These are phyloP conservation scores for Malurus melanocephalus DNA, from an alignment of 2,113 vertebrate species.

Conservation along the genomic window DNA sequence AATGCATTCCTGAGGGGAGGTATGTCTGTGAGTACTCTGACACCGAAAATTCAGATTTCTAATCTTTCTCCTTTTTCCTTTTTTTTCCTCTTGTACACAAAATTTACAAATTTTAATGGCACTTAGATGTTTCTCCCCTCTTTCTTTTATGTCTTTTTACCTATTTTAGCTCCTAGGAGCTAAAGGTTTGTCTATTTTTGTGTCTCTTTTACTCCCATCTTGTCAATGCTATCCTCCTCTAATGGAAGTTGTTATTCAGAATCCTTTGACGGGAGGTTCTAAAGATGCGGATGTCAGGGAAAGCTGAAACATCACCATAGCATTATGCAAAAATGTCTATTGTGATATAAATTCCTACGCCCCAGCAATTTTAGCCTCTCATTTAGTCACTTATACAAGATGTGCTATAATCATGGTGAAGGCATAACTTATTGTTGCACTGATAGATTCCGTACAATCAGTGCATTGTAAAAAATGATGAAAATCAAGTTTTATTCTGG, in stretches of 20 bases:
- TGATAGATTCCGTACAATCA: constrained; percentile 48
- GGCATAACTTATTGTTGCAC: constrained; percentile 25
- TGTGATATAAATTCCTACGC: constrained; percentile 50
- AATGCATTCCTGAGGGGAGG: neutral
- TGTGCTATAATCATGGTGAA: constrained; percentile 36
- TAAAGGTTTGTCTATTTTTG: neutral
- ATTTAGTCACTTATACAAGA: constrained; percentile 51
- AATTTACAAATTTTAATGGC: neutral
- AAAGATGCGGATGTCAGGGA: neutral
- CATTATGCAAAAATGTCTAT: constrained; percentile 56
- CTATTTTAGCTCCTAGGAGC: neutral
- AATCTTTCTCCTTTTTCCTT: neutral
- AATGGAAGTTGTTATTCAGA: constrained; percentile 8
- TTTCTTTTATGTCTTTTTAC: neutral
- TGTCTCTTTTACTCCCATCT: neutral
- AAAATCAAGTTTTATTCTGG: constrained; percentile 55
- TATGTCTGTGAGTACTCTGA: neutral
- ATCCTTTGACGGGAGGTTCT: constrained; percentile 20
- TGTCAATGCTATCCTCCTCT: neutral
- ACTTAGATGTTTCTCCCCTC: neutral
- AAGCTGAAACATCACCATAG: constrained; percentile 22
- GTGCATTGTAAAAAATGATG: constrained; percentile 34
- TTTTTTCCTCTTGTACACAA: neutral
- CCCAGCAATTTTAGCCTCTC: constrained; percentile 38
- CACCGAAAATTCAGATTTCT: neutral